phyloP scores from a whole-genome alignment of 1,140 invertebrate genomes.

The Temnothorax nylanderi region DNA sequence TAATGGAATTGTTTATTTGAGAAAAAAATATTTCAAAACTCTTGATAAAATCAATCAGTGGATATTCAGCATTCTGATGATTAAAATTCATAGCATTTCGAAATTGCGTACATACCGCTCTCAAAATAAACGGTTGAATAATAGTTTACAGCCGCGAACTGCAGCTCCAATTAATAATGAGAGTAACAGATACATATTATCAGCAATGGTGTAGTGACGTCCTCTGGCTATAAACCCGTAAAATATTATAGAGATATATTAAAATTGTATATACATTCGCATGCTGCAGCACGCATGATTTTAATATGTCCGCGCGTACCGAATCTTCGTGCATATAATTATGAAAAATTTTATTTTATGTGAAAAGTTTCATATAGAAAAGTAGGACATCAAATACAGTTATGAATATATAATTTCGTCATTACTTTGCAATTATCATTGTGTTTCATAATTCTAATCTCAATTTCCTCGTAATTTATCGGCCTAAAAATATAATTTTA shows the following conservation, averaged over 20 bases:
- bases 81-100: not conserved
- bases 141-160: not conserved
- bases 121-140: not conserved
- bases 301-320: not conserved
- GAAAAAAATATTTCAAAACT: constrained; percentile 10
- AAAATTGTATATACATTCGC: not conserved
- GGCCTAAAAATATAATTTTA: not conserved
- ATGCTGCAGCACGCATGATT: not conserved
- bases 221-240: not conserved
- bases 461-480: not conserved
- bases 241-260: not conserved
- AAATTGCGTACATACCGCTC: not conserved
- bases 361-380: not conserved
- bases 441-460: not conserved
- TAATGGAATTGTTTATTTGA: not conserved
- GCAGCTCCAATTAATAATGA: not conserved
- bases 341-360: not conserved
- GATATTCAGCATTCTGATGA: not conserved
- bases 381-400: not conserved
- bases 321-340: not conserved
- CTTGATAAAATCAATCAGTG: not conserved
- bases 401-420: not conserved
- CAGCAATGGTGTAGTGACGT: not conserved
- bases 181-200: not conserved
- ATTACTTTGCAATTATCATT: not conserved